phyloP scores from a whole-genome alignment of 2,888 invertebrate genomes.

The Gandaritis pyraliata region DNA sequence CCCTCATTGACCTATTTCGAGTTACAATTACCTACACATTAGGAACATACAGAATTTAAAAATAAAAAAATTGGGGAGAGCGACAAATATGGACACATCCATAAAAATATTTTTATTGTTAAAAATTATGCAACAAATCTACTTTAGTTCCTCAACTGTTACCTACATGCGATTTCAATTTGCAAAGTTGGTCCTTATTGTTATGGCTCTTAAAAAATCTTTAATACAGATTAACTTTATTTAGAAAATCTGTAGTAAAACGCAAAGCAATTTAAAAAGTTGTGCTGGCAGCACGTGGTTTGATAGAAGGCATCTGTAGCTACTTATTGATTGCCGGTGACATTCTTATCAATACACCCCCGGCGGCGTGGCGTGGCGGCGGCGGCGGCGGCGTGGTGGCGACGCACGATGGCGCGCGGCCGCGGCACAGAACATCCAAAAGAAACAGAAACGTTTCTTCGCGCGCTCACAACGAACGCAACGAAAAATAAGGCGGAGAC shows the following conservation, averaged over 20 bases:
- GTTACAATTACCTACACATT: too few relatives aligned
- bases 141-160: neutral
- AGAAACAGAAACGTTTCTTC: conserved; percentile 85
- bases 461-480: conserved; percentile 77
- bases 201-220: neutral
- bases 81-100: conserved; percentile 1
- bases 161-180: neutral
- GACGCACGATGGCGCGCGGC: conserved; percentile 60
- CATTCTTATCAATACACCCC: conserved; percentile 86
- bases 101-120: neutral
- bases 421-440: conserved; percentile 82
- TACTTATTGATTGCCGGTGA: conserved; percentile 87
- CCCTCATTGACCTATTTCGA: too few relatives aligned
- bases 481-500: conserved; percentile 82
- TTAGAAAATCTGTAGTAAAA: neutral
- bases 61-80: conserved; percentile 4
- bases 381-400: too few relatives aligned
- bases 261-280: neutral
- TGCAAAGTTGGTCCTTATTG: too few relatives aligned
- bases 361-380: too few relatives aligned
- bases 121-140: neutral
- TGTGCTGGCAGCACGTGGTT: conserved; percentile 31
- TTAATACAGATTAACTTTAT: neutral
- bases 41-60: too few relatives aligned
- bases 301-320: conserved; percentile 60